phyloP scores from a whole-genome alignment of 2,113 vertebrate species.

The Phylloscopus trochiloides region DNA sequence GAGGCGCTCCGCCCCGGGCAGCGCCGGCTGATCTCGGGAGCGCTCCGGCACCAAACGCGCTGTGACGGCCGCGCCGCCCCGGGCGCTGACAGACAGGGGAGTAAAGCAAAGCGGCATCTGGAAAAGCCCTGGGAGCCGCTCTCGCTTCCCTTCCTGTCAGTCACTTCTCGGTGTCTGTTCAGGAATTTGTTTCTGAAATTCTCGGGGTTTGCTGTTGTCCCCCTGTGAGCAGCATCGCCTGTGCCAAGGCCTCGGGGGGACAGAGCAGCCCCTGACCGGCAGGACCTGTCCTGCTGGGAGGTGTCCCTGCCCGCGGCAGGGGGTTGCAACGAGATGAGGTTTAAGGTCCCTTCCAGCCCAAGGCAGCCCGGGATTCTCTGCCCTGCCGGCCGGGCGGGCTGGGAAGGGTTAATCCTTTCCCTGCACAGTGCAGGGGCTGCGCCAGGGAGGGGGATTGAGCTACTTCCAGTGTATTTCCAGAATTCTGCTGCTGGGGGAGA shows the following conservation, averaged over 20 bases:
- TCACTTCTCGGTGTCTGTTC: fast-evolving
- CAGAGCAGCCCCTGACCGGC: neutral
- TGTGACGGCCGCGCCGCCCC: neutral
- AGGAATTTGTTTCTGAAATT: neutral
- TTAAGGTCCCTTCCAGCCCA: neutral
- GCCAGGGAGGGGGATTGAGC: neutral
- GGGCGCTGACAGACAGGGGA: fast-evolving
- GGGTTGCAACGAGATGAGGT: too few species aligned
- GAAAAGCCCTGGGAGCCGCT: fast-evolving
- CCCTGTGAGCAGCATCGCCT: fast-evolving
- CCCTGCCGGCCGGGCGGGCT: neutral
- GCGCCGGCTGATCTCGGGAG: neutral
- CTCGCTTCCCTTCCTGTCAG: fast-evolving
- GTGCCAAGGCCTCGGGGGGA: fast-evolving
- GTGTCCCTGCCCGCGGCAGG: neutral
- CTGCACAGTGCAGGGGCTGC: fast-evolving
- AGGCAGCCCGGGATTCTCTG: neutral
- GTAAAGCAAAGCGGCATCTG: fast-evolving
- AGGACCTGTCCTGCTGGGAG: neutral
- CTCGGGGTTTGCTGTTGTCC: neutral
- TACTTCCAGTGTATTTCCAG: neutral
- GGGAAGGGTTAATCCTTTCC: neutral
- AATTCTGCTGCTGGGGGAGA: too few species aligned
- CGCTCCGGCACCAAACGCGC: fast-evolving
- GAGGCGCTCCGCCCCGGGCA: neutral